A percentile compares a stretch with the other conserved stretches of the same genome.
These are phyloP conservation scores for Nymphicus hollandicus DNA, from an alignment of 2,113 vertebrate species.

Conservation along the genomic window DNA sequence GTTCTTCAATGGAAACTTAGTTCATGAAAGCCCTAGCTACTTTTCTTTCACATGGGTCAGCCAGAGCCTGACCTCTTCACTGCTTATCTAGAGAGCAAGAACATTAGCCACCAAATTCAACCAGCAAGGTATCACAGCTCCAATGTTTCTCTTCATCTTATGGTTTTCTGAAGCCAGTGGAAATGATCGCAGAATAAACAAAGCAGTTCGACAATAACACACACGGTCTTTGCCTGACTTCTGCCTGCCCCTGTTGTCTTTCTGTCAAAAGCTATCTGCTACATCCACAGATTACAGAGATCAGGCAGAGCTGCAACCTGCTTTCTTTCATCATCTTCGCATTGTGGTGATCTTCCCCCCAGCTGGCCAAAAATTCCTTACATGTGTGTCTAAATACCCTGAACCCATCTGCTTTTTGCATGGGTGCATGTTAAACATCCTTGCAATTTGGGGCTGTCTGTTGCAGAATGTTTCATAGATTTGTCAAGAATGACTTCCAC, in stretches of 20 bases:
- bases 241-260: background rate
- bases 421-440: background rate
- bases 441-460: background rate
- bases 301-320: background rate
- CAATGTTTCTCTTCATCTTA: background rate
- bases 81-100: background rate
- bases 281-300: background rate
- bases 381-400: background rate
- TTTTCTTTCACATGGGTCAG: background rate
- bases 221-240: background rate
- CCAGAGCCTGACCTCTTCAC: background rate
- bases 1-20: background rate
- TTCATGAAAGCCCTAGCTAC: background rate
- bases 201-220: background rate
- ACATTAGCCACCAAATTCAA: background rate
- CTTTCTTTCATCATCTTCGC: background rate
- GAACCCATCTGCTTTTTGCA: background rate
- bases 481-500: background rate
- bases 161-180: background rate
- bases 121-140: background rate
- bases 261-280: background rate
- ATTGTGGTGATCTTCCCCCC: background rate
- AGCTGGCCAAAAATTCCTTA: background rate
- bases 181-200: background rate
- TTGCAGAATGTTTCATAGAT: background rate